Conservation (phyloP, 2,888 invertebrate species). For the Cheilosia impressa region DNA sequence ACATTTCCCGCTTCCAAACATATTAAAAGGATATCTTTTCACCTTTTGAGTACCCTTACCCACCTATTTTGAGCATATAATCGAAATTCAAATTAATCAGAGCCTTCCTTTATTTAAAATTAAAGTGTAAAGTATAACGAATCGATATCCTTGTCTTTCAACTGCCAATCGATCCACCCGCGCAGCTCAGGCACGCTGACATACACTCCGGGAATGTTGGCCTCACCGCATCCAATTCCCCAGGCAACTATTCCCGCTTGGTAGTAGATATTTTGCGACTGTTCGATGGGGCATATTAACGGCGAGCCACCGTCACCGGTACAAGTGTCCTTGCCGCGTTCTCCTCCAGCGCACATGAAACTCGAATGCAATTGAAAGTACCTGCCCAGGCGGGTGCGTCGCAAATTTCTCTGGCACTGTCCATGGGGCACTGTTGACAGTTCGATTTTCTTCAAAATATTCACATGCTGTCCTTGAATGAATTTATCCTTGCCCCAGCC, state of each 20-base stretch:
- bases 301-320: slow-evolving; percentile 92
- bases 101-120: background rate
- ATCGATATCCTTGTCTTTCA: slow-evolving; percentile 76
- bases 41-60: too few relatives aligned
- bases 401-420: slow-evolving; percentile 84
- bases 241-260: slow-evolving; percentile 90
- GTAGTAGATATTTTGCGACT: slow-evolving; percentile 78
- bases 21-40: too few relatives aligned
- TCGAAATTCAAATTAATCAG: background rate
- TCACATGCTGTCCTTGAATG: slow-evolving; percentile 84
- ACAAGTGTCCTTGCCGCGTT: slow-evolving; percentile 89
- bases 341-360: slow-evolving; percentile 93
- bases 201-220: slow-evolving; percentile 89
- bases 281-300: slow-evolving; percentile 88
- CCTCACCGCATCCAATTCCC: slow-evolving; percentile 91
- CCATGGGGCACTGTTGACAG: slow-evolving; percentile 87
- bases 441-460: slow-evolving; percentile 88
- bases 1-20: too few relatives aligned
- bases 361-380: slow-evolving; percentile 87
- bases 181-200: slow-evolving; percentile 87
- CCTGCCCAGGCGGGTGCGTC: slow-evolving; percentile 88
- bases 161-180: slow-evolving; percentile 88
- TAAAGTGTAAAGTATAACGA: slow-evolving; percentile 77
- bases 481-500: slow-evolving; percentile 82
- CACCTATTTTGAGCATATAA: background rate